Evolutionary conservation across 2,888 invertebrate species (phyloP), one percentile per base, ranked within the genome.

Genomic region (Mesorhabditis spiculigera): DNA sequence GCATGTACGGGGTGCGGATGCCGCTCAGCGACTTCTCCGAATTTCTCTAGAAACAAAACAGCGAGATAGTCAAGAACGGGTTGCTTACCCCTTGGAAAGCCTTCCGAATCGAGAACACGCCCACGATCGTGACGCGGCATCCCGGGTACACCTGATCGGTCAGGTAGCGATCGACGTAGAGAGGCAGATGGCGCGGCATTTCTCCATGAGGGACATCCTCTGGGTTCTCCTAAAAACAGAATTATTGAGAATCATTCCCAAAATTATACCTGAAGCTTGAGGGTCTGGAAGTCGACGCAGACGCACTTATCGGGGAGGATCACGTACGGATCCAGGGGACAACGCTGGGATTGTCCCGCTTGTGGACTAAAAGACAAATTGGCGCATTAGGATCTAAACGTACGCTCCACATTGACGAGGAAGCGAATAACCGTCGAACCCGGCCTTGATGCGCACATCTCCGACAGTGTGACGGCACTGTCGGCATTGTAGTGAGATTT

Each of bases 221-320:
- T 0, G 95, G 95, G 41, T 93, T 88, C 88, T 98, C 98, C 90
- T 98, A 67, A 13, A n/a, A 44, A 16, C 8, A n/a, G 10, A 45
- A 45, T 16, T 41, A 66, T 13, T 66, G 45, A 3, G 16, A 28
- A 63, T 10, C 50, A 67, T 88, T 5, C 28, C 44, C 5, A 42
- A n/a, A 63, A 63, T 13, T 6, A 13, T 58, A 72, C 72, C 72
- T 80, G 80, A 16, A 89, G 85, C 77, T 89, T 99, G n/a, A 98
- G 87, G 0, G 93, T 91, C 91, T 99, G 98, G 86, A 94, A 99
- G 88, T 99, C 97, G 43, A 97, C 93, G 87, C 97, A 98, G 79
- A 91, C 90, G 87, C 97, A 97, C 87, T 95, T 95, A 86, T 98
- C 97, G 16, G 97, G 96, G 87, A 97, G 91, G 75, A 99, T 95